These are phyloP conservation scores for Thermophis baileyi DNA, from an alignment of 2,113 vertebrate genomes.

Conservation along the genomic window DNA sequence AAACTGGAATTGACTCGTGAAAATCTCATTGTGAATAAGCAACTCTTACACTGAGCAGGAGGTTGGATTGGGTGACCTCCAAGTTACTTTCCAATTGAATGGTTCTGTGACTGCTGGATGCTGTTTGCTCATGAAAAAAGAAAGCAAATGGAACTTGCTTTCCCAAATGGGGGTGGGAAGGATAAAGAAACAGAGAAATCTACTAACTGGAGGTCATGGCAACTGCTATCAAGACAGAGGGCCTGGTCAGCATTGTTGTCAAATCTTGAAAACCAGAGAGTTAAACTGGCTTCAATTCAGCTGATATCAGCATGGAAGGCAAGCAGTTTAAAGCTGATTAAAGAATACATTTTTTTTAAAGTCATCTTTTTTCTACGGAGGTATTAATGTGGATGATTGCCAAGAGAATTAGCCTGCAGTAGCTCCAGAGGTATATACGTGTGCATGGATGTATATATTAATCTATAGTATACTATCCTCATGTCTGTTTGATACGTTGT, in stretches of 20 bases:
- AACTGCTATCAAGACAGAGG: background rate
- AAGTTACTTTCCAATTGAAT: background rate
- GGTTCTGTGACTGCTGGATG: background rate
- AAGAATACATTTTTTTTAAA: background rate
- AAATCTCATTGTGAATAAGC: background rate
- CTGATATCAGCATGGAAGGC: background rate
- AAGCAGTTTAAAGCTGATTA: background rate
- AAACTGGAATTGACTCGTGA: background rate
- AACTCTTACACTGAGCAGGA: background rate
- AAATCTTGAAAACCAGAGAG: background rate
- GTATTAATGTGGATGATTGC: background rate
- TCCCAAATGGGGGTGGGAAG: background rate
- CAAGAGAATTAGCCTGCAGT: background rate
- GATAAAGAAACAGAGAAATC: background rate
- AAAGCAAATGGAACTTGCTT: background rate
- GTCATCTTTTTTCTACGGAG: background rate
- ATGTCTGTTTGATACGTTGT: background rate
- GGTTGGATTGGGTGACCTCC: background rate
- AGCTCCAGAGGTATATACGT: background rate
- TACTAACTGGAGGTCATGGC: background rate
- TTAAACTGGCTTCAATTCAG: background rate
- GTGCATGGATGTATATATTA: background rate
- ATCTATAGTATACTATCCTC: background rate
- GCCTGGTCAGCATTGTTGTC: background rate
- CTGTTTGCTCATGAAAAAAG: background rate